Evolutionary conservation across 2,888 invertebrate genomes (phyloP).

Genomic region (Macrosiphum euphorbiae): DNA sequence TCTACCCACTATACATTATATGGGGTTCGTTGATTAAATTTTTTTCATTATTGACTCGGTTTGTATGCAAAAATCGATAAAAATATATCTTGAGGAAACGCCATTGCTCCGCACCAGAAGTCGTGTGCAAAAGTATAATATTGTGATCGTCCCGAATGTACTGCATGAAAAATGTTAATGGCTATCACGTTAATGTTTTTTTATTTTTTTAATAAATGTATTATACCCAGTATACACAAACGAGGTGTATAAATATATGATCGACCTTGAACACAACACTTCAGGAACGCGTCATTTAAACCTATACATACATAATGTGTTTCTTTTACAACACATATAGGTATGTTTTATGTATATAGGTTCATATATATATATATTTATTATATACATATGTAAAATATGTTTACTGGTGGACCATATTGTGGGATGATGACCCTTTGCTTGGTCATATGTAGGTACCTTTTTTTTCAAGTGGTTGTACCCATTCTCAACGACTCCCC

Average conservation of each 20-base stretch:
- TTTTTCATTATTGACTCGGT: conserved; percentile 26
- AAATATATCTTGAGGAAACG: not conserved
- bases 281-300: not conserved
- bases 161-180: not conserved
- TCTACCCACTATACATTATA: not conserved
- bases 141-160: not conserved
- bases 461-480: not conserved
- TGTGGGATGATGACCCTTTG: conserved; percentile 9
- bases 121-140: not conserved
- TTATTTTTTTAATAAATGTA: not conserved
- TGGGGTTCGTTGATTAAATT: conserved; percentile 51
- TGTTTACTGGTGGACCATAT: not conserved
- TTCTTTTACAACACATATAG: not conserved
- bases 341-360: not conserved
- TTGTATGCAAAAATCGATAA: conserved; percentile 4
- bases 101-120: not conserved
- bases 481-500: not conserved
- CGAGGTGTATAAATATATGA: too few relatives aligned
- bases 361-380: not conserved
- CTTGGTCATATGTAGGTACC: not conserved
- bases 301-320: not conserved
- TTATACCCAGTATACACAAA: not conserved
- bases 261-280: not conserved
- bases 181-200: not conserved
- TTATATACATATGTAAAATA: not conserved